Conservation (phyloP, 2,888 invertebrate genomes). For the Drosophila nigricruria region DNA sequence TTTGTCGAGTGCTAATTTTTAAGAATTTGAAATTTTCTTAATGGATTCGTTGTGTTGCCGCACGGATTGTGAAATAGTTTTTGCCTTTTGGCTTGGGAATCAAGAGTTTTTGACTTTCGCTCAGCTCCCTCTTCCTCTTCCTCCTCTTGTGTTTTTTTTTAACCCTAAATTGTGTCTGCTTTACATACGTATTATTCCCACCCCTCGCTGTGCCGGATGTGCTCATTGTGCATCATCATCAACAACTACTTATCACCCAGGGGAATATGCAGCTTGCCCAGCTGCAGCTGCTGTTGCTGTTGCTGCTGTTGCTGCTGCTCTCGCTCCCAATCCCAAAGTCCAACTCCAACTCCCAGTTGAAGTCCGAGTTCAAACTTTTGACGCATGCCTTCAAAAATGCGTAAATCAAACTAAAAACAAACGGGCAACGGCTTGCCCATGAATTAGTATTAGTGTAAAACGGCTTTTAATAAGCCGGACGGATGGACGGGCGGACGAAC, state of each 20-base stretch:
- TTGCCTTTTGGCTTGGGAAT: slow-evolving; percentile 45
- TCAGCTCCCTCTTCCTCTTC: background rate
- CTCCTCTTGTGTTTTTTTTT: background rate
- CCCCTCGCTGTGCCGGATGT: slow-evolving; percentile 59
- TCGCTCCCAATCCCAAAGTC: background rate
- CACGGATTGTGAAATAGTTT: slow-evolving; percentile 34
- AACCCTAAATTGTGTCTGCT: slow-evolving; percentile 18
- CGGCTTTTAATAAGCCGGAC: slow-evolving; percentile 61
- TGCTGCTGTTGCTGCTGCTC: background rate
- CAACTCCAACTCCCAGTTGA: background rate
- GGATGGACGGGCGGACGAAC: background rate
- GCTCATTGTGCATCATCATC: slow-evolving; percentile 64
- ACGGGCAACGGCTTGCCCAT: slow-evolving; percentile 48
- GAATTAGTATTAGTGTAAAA: slow-evolving; percentile 65
- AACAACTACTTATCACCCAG: slow-evolving; percentile 62
- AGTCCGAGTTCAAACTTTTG: slow-evolving; percentile 21
- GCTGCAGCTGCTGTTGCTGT: slow-evolving; percentile 28
- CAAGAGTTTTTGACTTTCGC: slow-evolving; percentile 21
- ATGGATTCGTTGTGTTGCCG: slow-evolving; percentile 47
- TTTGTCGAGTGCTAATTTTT: slow-evolving; percentile 59
- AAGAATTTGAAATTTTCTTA: slow-evolving; percentile 70
- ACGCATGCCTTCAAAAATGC: slow-evolving; percentile 55
- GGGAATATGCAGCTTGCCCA: slow-evolving; percentile 58
- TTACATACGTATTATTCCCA: slow-evolving; percentile 6
- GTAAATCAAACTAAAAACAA: slow-evolving; percentile 72